Evolutionary conservation across 2,113 vertebrate species (phyloP).

Genomic region (Dissostichus mawsoni): DNA sequence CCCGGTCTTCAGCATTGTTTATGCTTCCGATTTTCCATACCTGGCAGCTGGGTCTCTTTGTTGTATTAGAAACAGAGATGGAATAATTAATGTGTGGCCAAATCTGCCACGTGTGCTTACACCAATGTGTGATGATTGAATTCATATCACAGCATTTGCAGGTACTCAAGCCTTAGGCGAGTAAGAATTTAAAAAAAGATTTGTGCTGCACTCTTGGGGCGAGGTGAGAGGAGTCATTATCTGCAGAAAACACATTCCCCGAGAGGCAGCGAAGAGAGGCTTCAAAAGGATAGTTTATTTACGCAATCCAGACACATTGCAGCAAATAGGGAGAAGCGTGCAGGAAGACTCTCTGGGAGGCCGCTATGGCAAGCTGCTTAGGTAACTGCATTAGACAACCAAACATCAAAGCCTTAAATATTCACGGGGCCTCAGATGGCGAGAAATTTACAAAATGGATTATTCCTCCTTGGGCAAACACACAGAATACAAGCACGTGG

Average conservation of each 20-base stretch:
- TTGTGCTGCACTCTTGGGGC: slow-evolving; percentile 30
- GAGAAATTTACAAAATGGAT: slow-evolving; percentile 63
- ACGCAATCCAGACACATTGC: slow-evolving; percentile 57
- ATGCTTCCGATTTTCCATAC: slow-evolving; percentile 17
- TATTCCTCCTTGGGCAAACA: slow-evolving; percentile 63
- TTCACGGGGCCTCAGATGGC: slow-evolving; percentile 57
- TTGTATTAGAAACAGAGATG: slow-evolving; percentile 25
- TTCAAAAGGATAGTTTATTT: slow-evolving; percentile 70
- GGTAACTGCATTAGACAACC: slow-evolving; percentile 66
- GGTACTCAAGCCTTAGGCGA: slow-evolving; percentile 27
- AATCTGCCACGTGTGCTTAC: slow-evolving; percentile 18
- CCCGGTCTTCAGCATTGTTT: slow-evolving; percentile 36
- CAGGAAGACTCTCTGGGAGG: slow-evolving; percentile 55
- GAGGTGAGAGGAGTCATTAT: slow-evolving; percentile 75
- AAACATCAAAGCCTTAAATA: slow-evolving; percentile 73
- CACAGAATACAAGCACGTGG: slow-evolving; percentile 12
- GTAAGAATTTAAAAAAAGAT: slow-evolving; percentile 2
- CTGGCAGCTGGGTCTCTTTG: slow-evolving; percentile 35
- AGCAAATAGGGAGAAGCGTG: slow-evolving; percentile 28
- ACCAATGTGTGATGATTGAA: slow-evolving; percentile 18
- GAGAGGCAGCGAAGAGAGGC: slow-evolving; percentile 45
- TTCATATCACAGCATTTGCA: slow-evolving; percentile 23
- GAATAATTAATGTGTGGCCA: slow-evolving; percentile 52
- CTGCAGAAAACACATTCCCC: slow-evolving; percentile 71
- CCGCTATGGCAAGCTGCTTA: slow-evolving; percentile 65